Conservation (phyloP, 2,113 vertebrate genomes). For the Forbesichthys papilliferus region DNA sequence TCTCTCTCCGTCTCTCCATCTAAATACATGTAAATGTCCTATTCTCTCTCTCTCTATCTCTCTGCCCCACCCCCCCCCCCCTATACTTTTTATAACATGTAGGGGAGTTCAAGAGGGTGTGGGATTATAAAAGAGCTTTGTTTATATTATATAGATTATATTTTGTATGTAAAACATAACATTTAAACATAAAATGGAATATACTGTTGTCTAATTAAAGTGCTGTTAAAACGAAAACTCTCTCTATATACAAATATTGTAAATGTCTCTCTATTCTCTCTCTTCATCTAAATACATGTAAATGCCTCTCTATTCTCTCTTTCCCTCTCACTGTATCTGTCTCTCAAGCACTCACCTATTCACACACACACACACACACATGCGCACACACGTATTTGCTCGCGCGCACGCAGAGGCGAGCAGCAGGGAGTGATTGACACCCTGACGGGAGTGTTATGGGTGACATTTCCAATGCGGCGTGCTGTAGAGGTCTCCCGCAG, state of each 20-base stretch:
- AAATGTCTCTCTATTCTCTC: not conserved
- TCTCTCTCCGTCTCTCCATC: not conserved
- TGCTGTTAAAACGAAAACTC: too few relatives aligned
- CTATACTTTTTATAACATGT: too few relatives aligned
- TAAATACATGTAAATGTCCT: not conserved
- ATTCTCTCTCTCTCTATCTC: not conserved
- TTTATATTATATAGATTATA: too few relatives aligned
- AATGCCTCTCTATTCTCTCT: too few relatives aligned
- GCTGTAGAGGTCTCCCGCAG: slow-evolving; percentile 47
- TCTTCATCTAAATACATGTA: not conserved
- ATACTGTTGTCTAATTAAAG: too few relatives aligned
- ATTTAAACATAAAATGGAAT: too few relatives aligned
- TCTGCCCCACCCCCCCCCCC: not conserved
- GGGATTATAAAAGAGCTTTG: too few relatives aligned
- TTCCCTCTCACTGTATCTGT: not conserved
- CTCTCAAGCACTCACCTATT: not conserved
- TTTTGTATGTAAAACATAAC: too few relatives aligned
- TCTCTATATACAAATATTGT: too few relatives aligned
- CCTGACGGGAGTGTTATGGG: slow-evolving; percentile 63
- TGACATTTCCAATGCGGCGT: slow-evolving; percentile 64
- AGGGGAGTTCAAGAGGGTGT: too few relatives aligned
- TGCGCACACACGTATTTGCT: not conserved
- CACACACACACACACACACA: slow-evolving; percentile 14
- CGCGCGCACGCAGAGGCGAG: slow-evolving; percentile 21
- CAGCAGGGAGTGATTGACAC: slow-evolving; percentile 55